These are phyloP conservation scores for Pteria penguin DNA, from an alignment of 2,888 invertebrate species.

Conservation along the genomic window DNA sequence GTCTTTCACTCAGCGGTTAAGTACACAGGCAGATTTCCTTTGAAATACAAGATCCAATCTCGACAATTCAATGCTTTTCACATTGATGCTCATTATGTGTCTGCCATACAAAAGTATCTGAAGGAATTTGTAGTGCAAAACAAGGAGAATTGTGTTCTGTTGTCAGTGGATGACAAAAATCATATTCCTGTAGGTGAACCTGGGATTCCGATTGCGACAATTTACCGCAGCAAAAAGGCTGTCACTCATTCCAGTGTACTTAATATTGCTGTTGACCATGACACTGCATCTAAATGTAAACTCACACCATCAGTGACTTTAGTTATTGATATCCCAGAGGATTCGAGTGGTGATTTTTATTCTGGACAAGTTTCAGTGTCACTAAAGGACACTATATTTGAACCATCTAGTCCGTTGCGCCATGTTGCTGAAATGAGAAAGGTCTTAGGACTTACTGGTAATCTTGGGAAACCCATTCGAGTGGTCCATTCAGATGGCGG, in stretches of 20 bases:
- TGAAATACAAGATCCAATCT: constrained; percentile 22
- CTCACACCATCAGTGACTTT: not conserved
- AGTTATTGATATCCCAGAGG: not conserved
- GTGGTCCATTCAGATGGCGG: not conserved
- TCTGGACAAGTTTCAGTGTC: not conserved
- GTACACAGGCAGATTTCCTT: not conserved
- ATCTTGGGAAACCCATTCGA: not conserved
- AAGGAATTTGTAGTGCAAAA: not conserved
- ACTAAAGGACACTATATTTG: not conserved
- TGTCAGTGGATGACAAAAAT: not conserved
- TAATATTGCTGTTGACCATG: not conserved
- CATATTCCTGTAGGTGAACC: not conserved
- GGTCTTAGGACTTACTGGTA: not conserved
- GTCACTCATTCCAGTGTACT: not conserved
- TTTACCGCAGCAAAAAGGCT: not conserved
- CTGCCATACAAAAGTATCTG: not conserved
- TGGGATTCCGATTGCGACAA: not conserved
- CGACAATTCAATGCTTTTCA: not conserved
- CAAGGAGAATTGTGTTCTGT: not conserved
- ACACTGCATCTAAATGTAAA: constrained; percentile 2
- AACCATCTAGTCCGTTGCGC: not conserved
- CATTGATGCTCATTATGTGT: not conserved
- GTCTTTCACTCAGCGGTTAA: not conserved
- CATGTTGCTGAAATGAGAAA: not conserved
- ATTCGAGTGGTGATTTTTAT: not conserved